These are phyloP conservation scores for Sterrhoptilus dennistouni DNA, from an alignment of 2,113 vertebrate species.

Conservation along the genomic window DNA sequence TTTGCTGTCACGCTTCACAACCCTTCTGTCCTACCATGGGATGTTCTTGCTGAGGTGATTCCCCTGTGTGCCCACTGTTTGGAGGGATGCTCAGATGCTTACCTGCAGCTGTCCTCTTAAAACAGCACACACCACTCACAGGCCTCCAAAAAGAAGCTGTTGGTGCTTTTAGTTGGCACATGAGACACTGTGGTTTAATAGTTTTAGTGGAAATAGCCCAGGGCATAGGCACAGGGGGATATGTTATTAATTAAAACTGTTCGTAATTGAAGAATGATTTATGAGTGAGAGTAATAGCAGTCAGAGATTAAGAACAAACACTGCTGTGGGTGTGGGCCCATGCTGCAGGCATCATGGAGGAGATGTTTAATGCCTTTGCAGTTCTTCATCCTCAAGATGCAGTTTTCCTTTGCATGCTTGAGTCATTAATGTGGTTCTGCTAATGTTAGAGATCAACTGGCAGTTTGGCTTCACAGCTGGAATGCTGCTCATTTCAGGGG, in stretches of 20 bases:
- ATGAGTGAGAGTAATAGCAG: background rate
- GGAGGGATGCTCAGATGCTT: background rate
- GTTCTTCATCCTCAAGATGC: background rate
- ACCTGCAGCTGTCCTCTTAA: background rate
- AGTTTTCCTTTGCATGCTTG: background rate
- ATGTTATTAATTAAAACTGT: constrained; percentile 22
- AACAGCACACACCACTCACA: background rate
- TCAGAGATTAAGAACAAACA: background rate
- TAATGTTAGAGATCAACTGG: background rate
- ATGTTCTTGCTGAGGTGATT: background rate
- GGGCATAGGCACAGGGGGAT: background rate
- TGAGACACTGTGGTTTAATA: background rate
- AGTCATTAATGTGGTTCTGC: background rate
- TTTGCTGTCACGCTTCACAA: background rate
- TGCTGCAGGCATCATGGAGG: background rate
- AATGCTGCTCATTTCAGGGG: background rate
- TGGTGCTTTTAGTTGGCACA: background rate
- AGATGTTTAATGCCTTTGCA: background rate
- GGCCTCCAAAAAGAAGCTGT: background rate
- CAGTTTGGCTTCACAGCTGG: background rate
- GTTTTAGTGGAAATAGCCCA: background rate
- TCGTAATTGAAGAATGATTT: background rate
- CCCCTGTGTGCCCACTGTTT: background rate
- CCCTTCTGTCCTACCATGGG: background rate
- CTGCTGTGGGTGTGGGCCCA: background rate